Evolutionary conservation across 2,797 vertebrate genomes (phyloP).

Genomic region (Clarias laeviceps): DNA sequence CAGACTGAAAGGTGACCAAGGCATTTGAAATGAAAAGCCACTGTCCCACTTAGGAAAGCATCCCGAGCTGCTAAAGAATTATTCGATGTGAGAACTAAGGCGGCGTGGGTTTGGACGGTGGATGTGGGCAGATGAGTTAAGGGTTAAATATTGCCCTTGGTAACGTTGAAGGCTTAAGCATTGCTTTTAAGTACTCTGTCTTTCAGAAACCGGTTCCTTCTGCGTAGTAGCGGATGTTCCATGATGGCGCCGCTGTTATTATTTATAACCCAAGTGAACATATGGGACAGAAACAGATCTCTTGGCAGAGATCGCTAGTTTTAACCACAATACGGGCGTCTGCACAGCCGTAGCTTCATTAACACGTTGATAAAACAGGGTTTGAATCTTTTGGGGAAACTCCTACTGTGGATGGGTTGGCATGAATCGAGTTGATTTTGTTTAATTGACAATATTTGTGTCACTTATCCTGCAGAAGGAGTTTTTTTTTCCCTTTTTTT

Average conservation of each 20-base stretch:
- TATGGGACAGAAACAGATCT: background rate
- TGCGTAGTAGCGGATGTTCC: slow-evolving; percentile 20
- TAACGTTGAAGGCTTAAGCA: background rate
- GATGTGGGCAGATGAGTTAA: slow-evolving; percentile 23
- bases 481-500: too few relatives aligned
- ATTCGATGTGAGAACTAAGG: slow-evolving; percentile 66
- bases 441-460: background rate
- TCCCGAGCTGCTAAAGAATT: slow-evolving; percentile 56
- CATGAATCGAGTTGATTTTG: background rate
- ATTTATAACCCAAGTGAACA: slow-evolving; percentile 28
- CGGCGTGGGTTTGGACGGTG: slow-evolving; percentile 54
- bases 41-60: slow-evolving; percentile 70
- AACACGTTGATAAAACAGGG: background rate
- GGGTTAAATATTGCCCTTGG: slow-evolving; percentile 58
- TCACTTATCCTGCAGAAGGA: background rate
- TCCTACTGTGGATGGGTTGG: background rate
- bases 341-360: background rate
- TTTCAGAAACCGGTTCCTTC: slow-evolving; percentile 18
- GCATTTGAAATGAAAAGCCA: slow-evolving; percentile 70
- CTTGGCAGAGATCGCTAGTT: background rate
- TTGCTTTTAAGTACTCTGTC: slow-evolving; percentile 37
- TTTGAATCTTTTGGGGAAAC: background rate
- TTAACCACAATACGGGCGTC: background rate
- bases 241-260: background rate
- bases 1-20: slow-evolving; percentile 60